A percentile compares a stretch with the other conserved stretches of the same genome.
These are phyloP conservation scores for Halictus rubicundus DNA, from an alignment of 1,140 invertebrate genomes.

Conservation along the genomic window DNA sequence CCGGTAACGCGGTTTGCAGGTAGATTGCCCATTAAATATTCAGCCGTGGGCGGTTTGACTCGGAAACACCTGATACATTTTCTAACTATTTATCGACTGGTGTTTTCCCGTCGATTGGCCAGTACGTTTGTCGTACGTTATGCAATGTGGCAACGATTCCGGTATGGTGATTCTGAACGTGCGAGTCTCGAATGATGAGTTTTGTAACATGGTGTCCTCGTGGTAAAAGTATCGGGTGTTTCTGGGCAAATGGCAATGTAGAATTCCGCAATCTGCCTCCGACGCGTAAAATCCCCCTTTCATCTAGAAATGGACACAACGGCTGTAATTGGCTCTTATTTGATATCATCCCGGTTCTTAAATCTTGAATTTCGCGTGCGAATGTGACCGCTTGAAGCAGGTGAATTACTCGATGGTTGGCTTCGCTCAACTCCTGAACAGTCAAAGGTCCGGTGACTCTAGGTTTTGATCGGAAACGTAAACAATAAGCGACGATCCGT, in stretches of 20 bases:
- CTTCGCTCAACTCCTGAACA: no score
- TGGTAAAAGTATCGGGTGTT: conserved; percentile 6
- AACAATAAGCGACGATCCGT: neutral
- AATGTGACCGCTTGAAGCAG: no score
- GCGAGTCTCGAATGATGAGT: neutral
- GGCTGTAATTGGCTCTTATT: neutral
- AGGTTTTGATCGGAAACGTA: neutral
- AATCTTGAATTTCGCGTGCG: no score
- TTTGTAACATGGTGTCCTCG: neutral
- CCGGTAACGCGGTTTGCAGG: neutral
- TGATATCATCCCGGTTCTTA: neutral
- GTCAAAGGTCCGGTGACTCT: no score
- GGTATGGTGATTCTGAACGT: neutral
- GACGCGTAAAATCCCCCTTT: neutral
- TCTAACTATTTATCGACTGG: neutral
- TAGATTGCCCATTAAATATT: neutral
- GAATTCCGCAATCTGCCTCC: neutral
- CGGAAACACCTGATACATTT: neutral
- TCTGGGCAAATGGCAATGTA: neutral
- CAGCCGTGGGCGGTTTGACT: rapidly evolving
- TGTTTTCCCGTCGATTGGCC: neutral
- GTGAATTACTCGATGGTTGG: no score
- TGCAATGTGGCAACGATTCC: neutral
- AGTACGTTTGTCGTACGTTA: neutral
- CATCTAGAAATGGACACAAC: neutral